A percentile compares a stretch with the other conserved stretches of the same genome.
Evolutionary conservation across 2,888 invertebrate species (phyloP).

Genomic region (Synanthedon andrenaeformis): DNA sequence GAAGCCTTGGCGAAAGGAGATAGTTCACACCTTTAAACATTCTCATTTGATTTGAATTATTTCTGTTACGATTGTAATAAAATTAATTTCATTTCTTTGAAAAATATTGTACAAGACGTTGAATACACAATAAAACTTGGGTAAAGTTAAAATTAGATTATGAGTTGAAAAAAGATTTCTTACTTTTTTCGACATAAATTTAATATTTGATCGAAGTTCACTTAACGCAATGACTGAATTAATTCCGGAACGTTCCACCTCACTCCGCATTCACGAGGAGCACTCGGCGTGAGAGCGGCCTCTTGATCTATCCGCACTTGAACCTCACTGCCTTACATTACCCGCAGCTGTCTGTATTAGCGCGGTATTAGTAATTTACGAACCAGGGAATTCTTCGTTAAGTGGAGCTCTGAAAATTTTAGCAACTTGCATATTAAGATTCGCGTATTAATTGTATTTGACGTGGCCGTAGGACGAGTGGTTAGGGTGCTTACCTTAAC

Average conservation of each 20-base stretch:
- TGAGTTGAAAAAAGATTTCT: too few relatives aligned
- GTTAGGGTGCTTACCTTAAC: too few relatives aligned
- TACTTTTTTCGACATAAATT: neutral
- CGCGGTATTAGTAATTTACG: neutral
- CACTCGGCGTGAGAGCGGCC: constrained; percentile 14
- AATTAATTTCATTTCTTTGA: too few relatives aligned
- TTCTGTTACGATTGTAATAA: too few relatives aligned
- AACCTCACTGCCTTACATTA: constrained; percentile 2
- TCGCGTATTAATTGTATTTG: too few relatives aligned
- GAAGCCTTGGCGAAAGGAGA: too few relatives aligned
- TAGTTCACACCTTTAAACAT: too few relatives aligned
- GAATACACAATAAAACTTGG: too few relatives aligned
- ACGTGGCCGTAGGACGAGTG: too few relatives aligned
- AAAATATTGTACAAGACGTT: too few relatives aligned
- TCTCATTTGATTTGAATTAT: too few relatives aligned
- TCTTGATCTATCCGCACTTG: constrained; percentile 6
- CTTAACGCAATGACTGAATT: constrained; percentile 19
- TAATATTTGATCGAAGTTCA: constrained; percentile 1
- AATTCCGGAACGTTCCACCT: constrained; percentile 15
- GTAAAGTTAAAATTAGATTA: too few relatives aligned
- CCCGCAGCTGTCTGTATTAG: constrained; percentile 1
- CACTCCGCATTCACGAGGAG: constrained; percentile 11
- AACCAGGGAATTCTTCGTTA: neutral
- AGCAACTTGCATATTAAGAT: neutral
- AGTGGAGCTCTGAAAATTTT: neutral